A percentile compares a stretch with the other conserved stretches of the same genome.
Conservation (phyloP, 2,888 invertebrate species). For the Synanthedon tipuliformis region DNA sequence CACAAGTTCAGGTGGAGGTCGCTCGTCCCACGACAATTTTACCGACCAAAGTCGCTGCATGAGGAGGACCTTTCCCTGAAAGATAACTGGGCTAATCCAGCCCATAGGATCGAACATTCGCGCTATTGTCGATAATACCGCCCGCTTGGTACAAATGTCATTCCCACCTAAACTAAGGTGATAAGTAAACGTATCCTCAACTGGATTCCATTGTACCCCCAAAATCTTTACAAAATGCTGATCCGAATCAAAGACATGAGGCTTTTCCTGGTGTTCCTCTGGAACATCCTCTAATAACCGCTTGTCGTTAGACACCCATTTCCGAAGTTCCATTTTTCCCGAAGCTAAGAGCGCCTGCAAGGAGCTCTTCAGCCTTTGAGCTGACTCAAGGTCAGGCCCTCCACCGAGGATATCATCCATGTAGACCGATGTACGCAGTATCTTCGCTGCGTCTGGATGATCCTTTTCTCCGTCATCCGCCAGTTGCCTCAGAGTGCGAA, state of each 20-base stretch:
- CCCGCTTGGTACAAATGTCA: neutral
- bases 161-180: neutral
- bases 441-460: neutral
- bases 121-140: neutral
- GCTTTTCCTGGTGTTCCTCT: neutral
- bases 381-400: neutral
- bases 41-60: neutral
- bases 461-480: neutral
- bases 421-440: neutral
- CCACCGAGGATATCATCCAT: neutral
- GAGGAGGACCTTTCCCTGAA: neutral
- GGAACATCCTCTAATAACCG: neutral
- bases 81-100: neutral
- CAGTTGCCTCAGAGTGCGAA: neutral
- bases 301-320: neutral
- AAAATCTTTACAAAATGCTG: neutral
- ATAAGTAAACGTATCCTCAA: neutral
- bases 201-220: neutral
- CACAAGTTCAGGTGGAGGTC: too few species aligned
- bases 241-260: neutral
- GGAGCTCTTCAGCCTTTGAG: neutral
- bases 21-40: neutral
- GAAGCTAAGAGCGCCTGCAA: neutral
- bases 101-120: neutral
- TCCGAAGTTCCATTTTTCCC: neutral